phyloP scores from a whole-genome alignment of 2,113 vertebrate species.

The Hippolais icterina region DNA sequence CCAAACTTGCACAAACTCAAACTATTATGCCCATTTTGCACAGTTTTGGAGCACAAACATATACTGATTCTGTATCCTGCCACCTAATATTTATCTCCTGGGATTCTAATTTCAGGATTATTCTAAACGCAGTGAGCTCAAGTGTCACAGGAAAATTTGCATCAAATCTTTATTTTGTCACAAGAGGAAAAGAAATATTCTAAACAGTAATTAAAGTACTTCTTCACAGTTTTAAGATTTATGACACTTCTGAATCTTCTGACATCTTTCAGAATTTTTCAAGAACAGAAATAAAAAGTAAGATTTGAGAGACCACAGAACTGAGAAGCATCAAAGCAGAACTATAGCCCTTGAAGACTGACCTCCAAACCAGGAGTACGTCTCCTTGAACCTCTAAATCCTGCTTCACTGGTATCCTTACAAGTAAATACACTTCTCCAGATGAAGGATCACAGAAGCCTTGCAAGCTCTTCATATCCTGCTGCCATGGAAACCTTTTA shows the following conservation, averaged over 20 bases:
- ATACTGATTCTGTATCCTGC: background rate
- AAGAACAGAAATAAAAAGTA: background rate
- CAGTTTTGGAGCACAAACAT: background rate
- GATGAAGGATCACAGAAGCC: background rate
- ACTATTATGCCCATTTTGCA: background rate
- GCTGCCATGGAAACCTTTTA: background rate
- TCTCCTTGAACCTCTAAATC: background rate
- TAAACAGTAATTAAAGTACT: background rate
- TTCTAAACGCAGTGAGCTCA: background rate
- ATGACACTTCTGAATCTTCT: background rate
- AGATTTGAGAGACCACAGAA: background rate
- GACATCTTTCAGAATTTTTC: background rate
- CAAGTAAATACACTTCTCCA: background rate
- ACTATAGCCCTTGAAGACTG: background rate
- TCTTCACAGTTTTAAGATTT: background rate
- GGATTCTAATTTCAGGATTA: background rate
- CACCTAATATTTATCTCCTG: background rate
- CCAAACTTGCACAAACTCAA: background rate
- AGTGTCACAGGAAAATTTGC: background rate
- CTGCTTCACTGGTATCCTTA: background rate
- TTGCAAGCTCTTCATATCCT: background rate
- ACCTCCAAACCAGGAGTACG: background rate
- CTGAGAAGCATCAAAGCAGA: background rate
- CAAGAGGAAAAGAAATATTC: background rate
- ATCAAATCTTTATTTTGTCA: background rate